Evolutionary conservation across 2,888 invertebrate genomes (phyloP), one percentile per base, ranked within the genome.

Genomic region (Nasonovia ribisnigri): DNA sequence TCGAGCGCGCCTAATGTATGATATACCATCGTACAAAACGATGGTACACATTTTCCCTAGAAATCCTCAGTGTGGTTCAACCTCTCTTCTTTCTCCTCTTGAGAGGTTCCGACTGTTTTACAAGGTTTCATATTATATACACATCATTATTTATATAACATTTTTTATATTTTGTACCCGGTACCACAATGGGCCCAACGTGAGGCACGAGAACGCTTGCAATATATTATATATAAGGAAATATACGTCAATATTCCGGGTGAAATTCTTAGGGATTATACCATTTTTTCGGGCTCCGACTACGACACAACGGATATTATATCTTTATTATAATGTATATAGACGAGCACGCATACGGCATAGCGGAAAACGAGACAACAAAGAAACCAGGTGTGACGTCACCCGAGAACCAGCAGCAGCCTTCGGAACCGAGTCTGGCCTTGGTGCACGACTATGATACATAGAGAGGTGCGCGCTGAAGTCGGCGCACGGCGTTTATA

Each of bases 291-390:
- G 90, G 51, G 10, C 87, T 29, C 42, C 24, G 29, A 24, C n/a
- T 1, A 11, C 43, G 43, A 86, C 54, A 90, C 48, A 67, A 91
- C 51, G 67, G 67, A 77, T 89, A 54, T 67, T 60, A 60, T 88
- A 92, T 88, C 88, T 88, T 84, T 54, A 84, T 77, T 77, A 77
- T 77, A 36, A 57, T 57, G 36, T 77, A 77, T 20, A 77, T 77
- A 77, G 77, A 20, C 77, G 77, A 84, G 13, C 54, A 29, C 29
- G n/a, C 43, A 67, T 29, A 54, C 20, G 13, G 42, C 24, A 90
- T 93, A 93, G 93, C 93, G 93, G 93, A 93, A 93, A 90, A 93
- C 93, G 93, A 93, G 93, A 93, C 93, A 93, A 93, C 93, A 93
- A 93, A 93, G 93, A 93, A 93, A 93, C 93, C 93, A 90, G 93